A percentile compares a stretch with the other conserved stretches of the same genome.
These are phyloP conservation scores for Telenomus remus DNA, from an alignment of 1,140 invertebrate species.

Conservation along the genomic window DNA sequence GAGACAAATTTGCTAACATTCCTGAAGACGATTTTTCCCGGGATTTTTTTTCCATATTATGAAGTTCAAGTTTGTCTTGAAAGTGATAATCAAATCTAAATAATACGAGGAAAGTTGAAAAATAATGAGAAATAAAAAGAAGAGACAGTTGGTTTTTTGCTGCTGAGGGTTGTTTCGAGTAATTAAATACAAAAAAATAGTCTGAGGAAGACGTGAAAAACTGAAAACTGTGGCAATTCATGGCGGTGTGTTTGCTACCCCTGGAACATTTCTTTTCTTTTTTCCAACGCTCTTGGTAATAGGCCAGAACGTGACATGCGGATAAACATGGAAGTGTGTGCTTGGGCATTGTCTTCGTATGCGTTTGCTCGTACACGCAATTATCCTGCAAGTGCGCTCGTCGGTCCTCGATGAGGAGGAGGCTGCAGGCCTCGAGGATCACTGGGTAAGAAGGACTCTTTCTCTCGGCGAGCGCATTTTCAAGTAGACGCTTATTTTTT, in stretches of 20 bases:
- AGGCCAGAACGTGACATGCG: conserved; percentile 58
- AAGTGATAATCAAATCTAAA: too few species aligned
- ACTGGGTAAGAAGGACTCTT: conserved; percentile 49
- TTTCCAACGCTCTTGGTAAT: conserved; percentile 53
- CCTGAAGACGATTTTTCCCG: too few species aligned
- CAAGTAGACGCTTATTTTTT: conserved; percentile 52
- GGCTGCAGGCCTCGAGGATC: conserved; percentile 50
- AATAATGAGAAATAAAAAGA: too few species aligned
- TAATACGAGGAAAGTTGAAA: too few species aligned
- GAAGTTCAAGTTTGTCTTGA: too few species aligned
- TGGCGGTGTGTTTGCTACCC: conserved; percentile 10
- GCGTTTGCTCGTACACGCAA: conserved; percentile 62
- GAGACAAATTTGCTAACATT: too few species aligned
- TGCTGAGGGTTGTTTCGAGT: too few species aligned
- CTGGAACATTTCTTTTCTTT: conserved; percentile 25
- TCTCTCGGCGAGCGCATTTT: conserved; percentile 50
- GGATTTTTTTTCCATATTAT: too few species aligned
- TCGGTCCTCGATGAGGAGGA: conserved; percentile 48
- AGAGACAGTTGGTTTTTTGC: too few species aligned
- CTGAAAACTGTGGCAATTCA: too few species aligned
- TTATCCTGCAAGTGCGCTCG: conserved; percentile 64
- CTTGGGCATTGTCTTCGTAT: conserved; percentile 33
- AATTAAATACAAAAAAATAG: too few species aligned
- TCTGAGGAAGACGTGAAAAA: too few species aligned
- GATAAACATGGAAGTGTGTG: conserved; percentile 31